Evolutionary conservation across 1,140 invertebrate species (phyloP), one percentile per base, ranked within the genome.

Genomic region (Megalonaias nervosa): DNA sequence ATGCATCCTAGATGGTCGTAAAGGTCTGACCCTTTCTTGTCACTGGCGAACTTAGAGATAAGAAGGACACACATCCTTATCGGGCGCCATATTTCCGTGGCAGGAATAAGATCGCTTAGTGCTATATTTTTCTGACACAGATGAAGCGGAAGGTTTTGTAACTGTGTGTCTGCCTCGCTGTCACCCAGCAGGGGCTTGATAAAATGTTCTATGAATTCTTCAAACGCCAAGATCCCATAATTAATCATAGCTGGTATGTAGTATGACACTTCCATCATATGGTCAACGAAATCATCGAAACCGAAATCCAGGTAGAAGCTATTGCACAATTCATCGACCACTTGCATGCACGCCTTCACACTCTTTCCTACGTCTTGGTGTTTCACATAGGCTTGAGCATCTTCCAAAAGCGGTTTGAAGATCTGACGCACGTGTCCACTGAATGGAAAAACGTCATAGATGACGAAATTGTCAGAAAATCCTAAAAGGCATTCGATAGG

Each of bases 1-100:
- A 77, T 77, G 55, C 75, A 77, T 16, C 75, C 75, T 16, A 77
- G 61, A 58, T 77, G 75, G 57, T 77, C 75, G 26, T 23, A 77
- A 19, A 77, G n/a, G 68, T 72, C 55, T n/a, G 75, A 77, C n/a
- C 75, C 75, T 59, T 70, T 57, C 17, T 77, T 77, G 26, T n/a
- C 68, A 57, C 67, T 66, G 66, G 75, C 69, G 48, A 77, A 77
- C 56, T 77, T 77, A 26, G 71, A 70, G 57, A 77, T 77, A 26
- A 77, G 64, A 69, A 77, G 69, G 60, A 69, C 69, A 72, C 75
- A 77, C 75, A 77, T 71, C 67, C 75, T 38, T 26, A 77, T 77
- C 31, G 75, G 75, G 70, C 75, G 75, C 75, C 75, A 77, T 38
- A 77, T 77, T 67, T 77, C 75, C 16, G 23, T 21, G 21, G 38